Base-by-base conservation (phyloP, 2,797 vertebrate species). In the Staurois parvus region DNA sequence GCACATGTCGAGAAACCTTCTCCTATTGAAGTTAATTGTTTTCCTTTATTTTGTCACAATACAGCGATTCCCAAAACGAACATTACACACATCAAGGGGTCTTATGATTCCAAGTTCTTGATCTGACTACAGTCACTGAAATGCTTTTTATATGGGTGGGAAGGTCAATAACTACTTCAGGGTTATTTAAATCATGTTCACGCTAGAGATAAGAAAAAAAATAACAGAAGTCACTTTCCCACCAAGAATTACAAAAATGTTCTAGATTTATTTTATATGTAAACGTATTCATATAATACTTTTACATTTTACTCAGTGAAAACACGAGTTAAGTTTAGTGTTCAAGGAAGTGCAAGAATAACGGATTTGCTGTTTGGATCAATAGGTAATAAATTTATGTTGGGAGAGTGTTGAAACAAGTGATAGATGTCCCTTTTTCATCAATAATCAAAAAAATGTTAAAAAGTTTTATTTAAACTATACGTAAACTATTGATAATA, bases 11-110 rank as follows among this genome's bases (percentile, higher is more conserved):
- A 42, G 42, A 73, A 72, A 72, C n/a, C 42, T 17, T 79, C 48
- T 73, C 64, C 59, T 72, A 78, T 70, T 84, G 32, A 78, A 78
- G 75, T 40, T 79, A 64, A 81, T 85, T 68, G 62, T 76, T 85
- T 79, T 85, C 62, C 56, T 74, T 79, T 24, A 52, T 80, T 85
- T 85, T 85, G 76, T 85, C 70, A 80, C 77, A 85, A 85, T 69
- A 80, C 28, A 68, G 62, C 24, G 26, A 81, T 85, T 80, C 79
- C 84, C 42, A 80, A 85, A 85, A 80, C 56, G 77, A 85, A 85
- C 70, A 76, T 81, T 75, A 40, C 30, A 69, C 77, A 74, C 84
- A 85, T 80, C 77, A 80, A 75, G 84, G 77, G 84, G 84, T 85
- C 84, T 68, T 34, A 74, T 69, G 42, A 80, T 75, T 85, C 84